Conservation (phyloP, 2,797 vertebrate genomes). For the Bradypus variegatus region DNA sequence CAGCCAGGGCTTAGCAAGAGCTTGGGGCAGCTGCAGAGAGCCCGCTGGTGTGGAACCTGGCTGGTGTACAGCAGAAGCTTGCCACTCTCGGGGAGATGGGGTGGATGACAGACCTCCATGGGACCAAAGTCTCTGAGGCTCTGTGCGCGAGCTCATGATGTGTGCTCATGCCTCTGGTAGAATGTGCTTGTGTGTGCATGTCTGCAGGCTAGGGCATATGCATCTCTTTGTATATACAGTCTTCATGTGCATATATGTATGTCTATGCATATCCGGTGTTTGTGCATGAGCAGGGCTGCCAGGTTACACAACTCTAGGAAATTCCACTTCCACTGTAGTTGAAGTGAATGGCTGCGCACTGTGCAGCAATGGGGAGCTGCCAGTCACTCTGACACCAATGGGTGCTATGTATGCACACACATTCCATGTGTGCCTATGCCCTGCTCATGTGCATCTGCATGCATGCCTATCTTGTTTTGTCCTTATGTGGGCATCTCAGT, state of each 20-base stretch:
- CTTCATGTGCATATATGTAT: too few relatives aligned
- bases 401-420: too few relatives aligned
- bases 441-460: fast-evolving
- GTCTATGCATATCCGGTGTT: not conserved
- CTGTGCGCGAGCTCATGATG: not conserved
- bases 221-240: not conserved
- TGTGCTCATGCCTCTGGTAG: not conserved
- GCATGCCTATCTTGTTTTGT: not conserved
- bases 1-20: not conserved
- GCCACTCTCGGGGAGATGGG: not conserved
- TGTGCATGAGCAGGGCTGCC: not conserved
- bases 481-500: not conserved
- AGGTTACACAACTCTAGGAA: not conserved
- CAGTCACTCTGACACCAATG: not conserved
- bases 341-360: not conserved
- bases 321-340: not conserved
- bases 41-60: not conserved
- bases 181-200: not conserved
- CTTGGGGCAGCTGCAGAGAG: not conserved
- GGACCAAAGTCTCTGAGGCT: not conserved
- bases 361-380: not conserved
- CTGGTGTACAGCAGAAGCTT: not conserved
- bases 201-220: not conserved
- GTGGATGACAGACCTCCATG: not conserved
- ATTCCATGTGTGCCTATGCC: too few relatives aligned